Conservation (phyloP, 2,797 vertebrate species). For the Ctenopoma multispine region DNA sequence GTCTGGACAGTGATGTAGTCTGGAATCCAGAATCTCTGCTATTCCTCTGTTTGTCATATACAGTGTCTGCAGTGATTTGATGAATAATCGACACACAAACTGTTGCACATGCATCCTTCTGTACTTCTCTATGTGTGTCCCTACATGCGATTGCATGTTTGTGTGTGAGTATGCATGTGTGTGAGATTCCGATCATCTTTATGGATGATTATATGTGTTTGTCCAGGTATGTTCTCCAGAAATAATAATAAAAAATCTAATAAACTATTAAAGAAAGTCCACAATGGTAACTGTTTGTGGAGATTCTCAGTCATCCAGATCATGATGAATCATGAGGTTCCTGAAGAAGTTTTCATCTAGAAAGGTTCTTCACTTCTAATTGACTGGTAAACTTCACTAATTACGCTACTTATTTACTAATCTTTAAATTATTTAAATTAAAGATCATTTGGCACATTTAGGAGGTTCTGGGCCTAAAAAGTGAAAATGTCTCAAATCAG, state of each 20-base stretch:
- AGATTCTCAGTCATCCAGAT: neutral
- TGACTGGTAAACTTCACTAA: too few species aligned
- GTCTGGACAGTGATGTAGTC: conserved; percentile 48
- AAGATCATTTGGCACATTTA: neutral
- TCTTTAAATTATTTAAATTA: neutral
- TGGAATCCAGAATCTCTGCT: conserved; percentile 46
- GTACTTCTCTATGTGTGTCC: neutral
- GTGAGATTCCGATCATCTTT: neutral
- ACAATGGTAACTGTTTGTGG: neutral
- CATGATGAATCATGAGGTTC: neutral
- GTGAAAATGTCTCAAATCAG: too few species aligned
- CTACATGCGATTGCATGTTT: conserved; percentile 3
- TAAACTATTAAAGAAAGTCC: neutral
- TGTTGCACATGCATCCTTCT: conserved; percentile 22
- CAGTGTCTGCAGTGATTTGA: conserved; percentile 21
- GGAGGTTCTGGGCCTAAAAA: too few species aligned
- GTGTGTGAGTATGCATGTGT: conserved; percentile 5
- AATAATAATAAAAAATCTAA: neutral
- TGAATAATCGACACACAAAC: conserved; percentile 28
- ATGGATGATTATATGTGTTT: neutral
- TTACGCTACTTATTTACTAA: too few species aligned
- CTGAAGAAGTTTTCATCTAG: too few species aligned
- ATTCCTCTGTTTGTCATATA: conserved; percentile 43
- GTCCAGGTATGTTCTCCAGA: neutral
- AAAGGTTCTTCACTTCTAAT: too few species aligned